Evolutionary conservation across 35 echinoderm and acorn worm genomes (phyloP).

Genomic region (Heliocidaris tuberculata): DNA sequence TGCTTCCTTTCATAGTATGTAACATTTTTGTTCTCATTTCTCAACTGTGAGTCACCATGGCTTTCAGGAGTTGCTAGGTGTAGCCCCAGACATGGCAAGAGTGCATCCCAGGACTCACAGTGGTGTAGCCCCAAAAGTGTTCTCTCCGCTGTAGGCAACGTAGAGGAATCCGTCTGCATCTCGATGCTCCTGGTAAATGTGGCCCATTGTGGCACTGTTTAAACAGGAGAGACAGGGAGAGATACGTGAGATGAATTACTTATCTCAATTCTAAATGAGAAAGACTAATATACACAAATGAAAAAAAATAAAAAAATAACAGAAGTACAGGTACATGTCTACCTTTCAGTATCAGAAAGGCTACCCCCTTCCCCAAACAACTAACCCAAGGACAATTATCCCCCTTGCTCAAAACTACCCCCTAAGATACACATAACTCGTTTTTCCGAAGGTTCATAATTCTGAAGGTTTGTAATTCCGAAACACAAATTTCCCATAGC

Average conservation of each 20-base stretch:
- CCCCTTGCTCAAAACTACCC: too few species aligned
- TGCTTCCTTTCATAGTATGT: background rate
- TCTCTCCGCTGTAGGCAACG: conserved; percentile 88
- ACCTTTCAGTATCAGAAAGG: background rate
- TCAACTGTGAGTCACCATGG: background rate
- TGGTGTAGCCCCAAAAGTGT: conserved; percentile 63
- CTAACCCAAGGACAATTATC: too few species aligned
- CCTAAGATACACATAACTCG: too few species aligned
- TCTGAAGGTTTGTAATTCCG: too few species aligned
- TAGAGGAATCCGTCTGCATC: conserved; percentile 80
- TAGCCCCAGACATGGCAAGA: background rate
- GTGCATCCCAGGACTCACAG: background rate
- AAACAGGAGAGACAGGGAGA: background rate
- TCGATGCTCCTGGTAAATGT: conserved; percentile 77
- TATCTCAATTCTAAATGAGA: background rate
- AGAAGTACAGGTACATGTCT: background rate
- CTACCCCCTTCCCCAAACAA: too few species aligned
- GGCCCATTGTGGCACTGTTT: conserved; percentile 77
- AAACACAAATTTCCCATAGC: too few species aligned
- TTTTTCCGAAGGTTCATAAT: too few species aligned
- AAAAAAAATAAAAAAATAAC: too few species aligned
- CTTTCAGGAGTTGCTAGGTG: background rate
- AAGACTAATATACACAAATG: background rate
- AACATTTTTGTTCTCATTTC: background rate
- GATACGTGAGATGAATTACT: background rate